Evolutionary conservation across 2,797 vertebrate species (phyloP), one percentile per base, ranked within the genome.

Genomic region (Pseudochirops cupreus): DNA sequence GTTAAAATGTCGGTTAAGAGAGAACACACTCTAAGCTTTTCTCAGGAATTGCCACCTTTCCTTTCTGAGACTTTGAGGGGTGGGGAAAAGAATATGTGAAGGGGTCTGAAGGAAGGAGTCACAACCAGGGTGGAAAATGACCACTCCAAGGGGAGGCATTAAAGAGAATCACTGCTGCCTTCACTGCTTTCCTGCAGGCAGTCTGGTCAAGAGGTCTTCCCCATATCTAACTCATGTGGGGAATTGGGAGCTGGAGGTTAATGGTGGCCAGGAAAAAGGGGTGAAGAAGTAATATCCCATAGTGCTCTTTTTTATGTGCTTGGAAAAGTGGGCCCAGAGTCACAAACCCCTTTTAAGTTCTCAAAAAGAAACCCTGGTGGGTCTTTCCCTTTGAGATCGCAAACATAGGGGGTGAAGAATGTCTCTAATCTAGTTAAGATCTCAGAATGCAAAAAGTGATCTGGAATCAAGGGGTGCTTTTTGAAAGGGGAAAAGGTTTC

Each of bases 401-500:
- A 9, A 87, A 87, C 39, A 4, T 87, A 21, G 74, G 31, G 67
- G 74, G 74, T 87, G 74, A 21, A 46, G 74, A 87, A 87, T 46
- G 74, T 50, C 24, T 87, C 74, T 87, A 87, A 87, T 87, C 74
- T 87, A 87, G 39, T 24, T 21, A 87, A 13, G 74, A 87, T 87
- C 74, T 87, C 74, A 50, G 39, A 87, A 46, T 87, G 74, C 74
- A 46, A 26, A 87, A 87, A 87, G 74, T 26, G 74, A 46, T 9
- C 39, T 87, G 74, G 74, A 87, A 87, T 87, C 74, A 46, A 87
- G 74, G 74, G 74, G 74, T 50, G 74, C 74, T 87, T 50, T 46
- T 87, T 87, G 74, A 87, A 87, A 87, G 74, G 39, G 39, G 74
- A 26, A 46, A 87, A 87, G 74, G 74, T 87, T 87, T 87, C 74